These are phyloP conservation scores for Colinus virginianus DNA, from an alignment of 2,113 vertebrate species.

Conservation along the genomic window DNA sequence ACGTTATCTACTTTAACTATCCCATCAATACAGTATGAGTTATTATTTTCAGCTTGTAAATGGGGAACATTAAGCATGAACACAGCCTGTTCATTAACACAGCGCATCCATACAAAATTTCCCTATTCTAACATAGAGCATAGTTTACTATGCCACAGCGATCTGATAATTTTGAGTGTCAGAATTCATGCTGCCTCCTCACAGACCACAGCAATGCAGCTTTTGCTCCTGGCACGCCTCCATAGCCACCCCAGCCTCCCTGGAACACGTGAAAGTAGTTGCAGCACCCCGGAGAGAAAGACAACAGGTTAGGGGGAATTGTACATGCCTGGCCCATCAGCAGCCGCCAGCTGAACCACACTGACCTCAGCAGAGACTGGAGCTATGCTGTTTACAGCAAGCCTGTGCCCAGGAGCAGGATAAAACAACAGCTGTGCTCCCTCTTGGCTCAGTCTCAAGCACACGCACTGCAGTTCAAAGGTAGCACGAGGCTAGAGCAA, in stretches of 20 bases:
- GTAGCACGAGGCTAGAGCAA: background rate
- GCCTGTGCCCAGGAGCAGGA: background rate
- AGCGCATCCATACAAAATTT: background rate
- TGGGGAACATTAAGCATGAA: background rate
- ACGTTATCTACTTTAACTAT: background rate
- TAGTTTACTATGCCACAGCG: background rate
- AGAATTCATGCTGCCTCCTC: background rate
- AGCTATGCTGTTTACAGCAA: background rate
- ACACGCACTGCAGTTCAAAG: background rate
- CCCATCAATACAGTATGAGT: background rate
- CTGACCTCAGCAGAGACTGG: background rate
- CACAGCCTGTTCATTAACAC: background rate
- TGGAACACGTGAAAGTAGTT: background rate
- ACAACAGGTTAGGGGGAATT: background rate
- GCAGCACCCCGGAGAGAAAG: background rate
- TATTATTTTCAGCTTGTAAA: background rate
- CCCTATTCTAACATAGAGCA: background rate
- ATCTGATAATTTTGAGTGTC: background rate
- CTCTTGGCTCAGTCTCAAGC: background rate
- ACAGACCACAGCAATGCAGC: background rate
- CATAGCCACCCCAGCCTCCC: background rate
- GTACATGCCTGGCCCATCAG: accelerated
- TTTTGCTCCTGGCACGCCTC: background rate
- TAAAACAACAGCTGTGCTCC: background rate
- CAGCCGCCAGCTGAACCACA: background rate